Conservation (phyloP, 2,113 vertebrate species). For the Columbina picui region DNA sequence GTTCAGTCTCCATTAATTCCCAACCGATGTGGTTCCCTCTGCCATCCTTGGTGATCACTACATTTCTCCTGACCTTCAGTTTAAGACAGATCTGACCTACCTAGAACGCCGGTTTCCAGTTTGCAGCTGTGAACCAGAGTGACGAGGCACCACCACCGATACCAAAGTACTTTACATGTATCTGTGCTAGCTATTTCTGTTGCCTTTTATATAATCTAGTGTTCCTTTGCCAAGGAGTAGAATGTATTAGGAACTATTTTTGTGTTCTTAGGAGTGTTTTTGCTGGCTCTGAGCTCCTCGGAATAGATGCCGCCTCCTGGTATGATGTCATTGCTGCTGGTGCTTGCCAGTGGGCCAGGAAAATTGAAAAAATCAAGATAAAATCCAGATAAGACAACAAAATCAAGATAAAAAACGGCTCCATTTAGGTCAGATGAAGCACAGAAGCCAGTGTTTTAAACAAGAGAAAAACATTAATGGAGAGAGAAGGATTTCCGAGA, state of each 20-base stretch:
- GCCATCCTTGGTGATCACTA: neutral
- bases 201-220: slow-evolving; percentile 49
- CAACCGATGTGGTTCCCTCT: neutral
- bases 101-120: neutral
- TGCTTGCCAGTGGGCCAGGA: slow-evolving; percentile 14
- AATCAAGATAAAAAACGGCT: neutral
- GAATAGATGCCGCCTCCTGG: slow-evolving; percentile 64
- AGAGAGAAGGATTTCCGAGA: neutral
- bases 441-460: neutral
- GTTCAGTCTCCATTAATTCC: neutral
- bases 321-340: slow-evolving; percentile 32
- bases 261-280: slow-evolving; percentile 33
- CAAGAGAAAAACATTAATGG: neutral
- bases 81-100: slow-evolving; percentile 3
- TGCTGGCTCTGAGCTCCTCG: slow-evolving; percentile 43
- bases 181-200: slow-evolving; percentile 20
- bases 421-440: neutral
- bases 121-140: neutral
- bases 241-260: slow-evolving; percentile 55
- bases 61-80: neutral
- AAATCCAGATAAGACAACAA: slow-evolving; percentile 10
- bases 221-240: slow-evolving; percentile 32
- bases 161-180: neutral
- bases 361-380: neutral
- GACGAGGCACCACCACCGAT: neutral